Evolutionary conservation across 2,797 vertebrate species (phyloP).

Genomic region (Bradypodion pumilum): DNA sequence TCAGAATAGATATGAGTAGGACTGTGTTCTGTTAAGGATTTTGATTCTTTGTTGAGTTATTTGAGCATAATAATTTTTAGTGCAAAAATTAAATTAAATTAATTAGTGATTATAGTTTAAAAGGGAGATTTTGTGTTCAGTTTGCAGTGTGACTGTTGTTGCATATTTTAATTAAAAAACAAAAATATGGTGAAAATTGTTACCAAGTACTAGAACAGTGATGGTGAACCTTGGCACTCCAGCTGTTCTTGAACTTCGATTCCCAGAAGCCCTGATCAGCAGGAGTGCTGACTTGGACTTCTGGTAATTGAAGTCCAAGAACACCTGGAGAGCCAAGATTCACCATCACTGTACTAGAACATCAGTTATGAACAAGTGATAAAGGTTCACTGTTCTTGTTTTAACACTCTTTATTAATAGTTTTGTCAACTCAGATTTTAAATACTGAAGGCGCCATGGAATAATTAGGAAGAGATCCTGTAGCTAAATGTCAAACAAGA

Average conservation of each 20-base stretch:
- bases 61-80: background rate
- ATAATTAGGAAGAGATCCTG: no score
- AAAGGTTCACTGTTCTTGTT: accelerated
- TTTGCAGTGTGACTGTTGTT: slow-evolving; percentile 12
- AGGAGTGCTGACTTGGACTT: no score
- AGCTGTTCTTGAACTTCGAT: no score
- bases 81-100: no score
- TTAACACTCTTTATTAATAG: accelerated
- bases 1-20: background rate
- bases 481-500: no score
- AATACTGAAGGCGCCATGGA: background rate
- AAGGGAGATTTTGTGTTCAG: no score
- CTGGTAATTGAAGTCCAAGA: no score
- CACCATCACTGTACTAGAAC: no score
- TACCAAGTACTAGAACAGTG: background rate
- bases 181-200: background rate
- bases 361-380: accelerated
- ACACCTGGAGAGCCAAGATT: no score
- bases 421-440: background rate
- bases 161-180: accelerated
- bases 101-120: no score
- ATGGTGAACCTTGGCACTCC: no score
- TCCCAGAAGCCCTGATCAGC: no score
- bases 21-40: background rate
- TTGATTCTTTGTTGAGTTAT: background rate